These are phyloP conservation scores for Protosalanx chinensis DNA, from an alignment of 2,797 vertebrate genomes.

Conservation along the genomic window DNA sequence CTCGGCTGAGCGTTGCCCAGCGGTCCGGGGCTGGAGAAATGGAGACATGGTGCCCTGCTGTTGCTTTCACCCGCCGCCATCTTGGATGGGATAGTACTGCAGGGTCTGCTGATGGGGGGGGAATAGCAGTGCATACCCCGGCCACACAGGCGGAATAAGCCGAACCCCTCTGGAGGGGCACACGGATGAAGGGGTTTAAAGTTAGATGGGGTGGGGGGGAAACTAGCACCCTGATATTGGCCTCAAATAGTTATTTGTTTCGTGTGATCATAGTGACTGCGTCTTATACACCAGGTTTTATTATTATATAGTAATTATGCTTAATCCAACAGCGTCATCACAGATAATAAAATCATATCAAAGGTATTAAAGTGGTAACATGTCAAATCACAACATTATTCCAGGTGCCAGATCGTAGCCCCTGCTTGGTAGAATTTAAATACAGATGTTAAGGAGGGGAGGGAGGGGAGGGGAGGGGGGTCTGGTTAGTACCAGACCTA, in stretches of 20 bases:
- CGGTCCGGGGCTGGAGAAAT: slow-evolving; percentile 53
- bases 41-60: slow-evolving; percentile 60
- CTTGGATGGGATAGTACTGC: slow-evolving; percentile 65
- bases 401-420: too few relatives aligned
- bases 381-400: neutral
- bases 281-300: too few relatives aligned
- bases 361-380: neutral
- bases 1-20: slow-evolving; percentile 55
- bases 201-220: neutral
- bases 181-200: neutral
- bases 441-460: too few relatives aligned
- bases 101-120: slow-evolving; percentile 60
- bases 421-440: too few relatives aligned
- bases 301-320: too few relatives aligned
- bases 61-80: slow-evolving; percentile 73
- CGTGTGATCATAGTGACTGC: too few relatives aligned
- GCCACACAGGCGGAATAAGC: slow-evolving; percentile 47
- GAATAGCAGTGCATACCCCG: slow-evolving; percentile 66
- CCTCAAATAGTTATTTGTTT: neutral
- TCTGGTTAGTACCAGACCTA: too few relatives aligned
- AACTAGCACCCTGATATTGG: neutral
- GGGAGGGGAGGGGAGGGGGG: too few relatives aligned
- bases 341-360: too few relatives aligned
- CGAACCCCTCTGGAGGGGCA: slow-evolving; percentile 18
- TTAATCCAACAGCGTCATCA: too few relatives aligned